These are phyloP conservation scores for Dryobotodes eremita DNA, from an alignment of 2,888 invertebrate species.

Conservation along the genomic window DNA sequence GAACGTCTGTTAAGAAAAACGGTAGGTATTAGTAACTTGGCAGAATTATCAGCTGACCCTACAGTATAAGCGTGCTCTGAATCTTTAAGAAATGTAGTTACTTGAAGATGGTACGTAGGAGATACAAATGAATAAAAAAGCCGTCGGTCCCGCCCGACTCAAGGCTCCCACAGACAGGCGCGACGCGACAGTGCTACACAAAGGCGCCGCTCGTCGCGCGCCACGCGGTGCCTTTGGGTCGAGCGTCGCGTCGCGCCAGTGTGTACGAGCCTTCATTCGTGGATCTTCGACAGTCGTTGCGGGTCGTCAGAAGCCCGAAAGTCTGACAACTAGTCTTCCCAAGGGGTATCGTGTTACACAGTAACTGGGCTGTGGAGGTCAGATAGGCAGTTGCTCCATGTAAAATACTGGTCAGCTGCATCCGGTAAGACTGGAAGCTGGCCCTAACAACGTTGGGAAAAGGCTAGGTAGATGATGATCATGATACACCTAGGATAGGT, in stretches of 20 bases:
- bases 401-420: background rate
- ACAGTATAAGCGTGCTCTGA: slow-evolving; percentile 3
- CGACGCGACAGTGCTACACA: too few species aligned
- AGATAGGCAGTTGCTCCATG: background rate
- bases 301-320: background rate
- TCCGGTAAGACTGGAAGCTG: background rate
- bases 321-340: background rate
- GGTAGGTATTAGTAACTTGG: slow-evolving; percentile 14
- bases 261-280: background rate
- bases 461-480: background rate
- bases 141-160: too few species aligned
- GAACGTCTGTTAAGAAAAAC: background rate
- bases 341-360: background rate
- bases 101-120: slow-evolving; percentile 7
- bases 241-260: too few species aligned
- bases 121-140: background rate
- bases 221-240: too few species aligned
- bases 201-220: too few species aligned
- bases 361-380: background rate
- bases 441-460: background rate
- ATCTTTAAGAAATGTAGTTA: slow-evolving; percentile 4
- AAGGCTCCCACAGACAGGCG: too few species aligned
- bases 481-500: background rate
- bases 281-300: background rate
- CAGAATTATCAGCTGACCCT: slow-evolving; percentile 37